Evolutionary conservation across 1,140 invertebrate genomes (phyloP).

Genomic region (Harlomillsia oculata): DNA sequence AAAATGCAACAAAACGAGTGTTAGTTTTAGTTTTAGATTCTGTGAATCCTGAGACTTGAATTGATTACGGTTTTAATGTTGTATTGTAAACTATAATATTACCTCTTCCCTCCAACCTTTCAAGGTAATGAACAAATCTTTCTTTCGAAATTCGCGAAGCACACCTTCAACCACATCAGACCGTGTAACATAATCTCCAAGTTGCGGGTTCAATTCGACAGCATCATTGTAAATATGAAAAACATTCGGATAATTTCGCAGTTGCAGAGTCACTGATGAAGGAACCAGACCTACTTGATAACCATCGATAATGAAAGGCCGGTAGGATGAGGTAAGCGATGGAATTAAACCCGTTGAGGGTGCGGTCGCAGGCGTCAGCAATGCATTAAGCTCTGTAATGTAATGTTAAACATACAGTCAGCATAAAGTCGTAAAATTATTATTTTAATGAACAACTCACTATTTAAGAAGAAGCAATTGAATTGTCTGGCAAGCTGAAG

Average conservation of each 20-base stretch:
- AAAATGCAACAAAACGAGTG: no score
- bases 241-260: slow-evolving; percentile 67
- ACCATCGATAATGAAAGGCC: slow-evolving; percentile 72
- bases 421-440: no score
- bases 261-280: slow-evolving; percentile 65
- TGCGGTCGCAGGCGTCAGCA: no score
- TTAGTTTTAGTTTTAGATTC: no score
- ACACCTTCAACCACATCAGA: slow-evolving; percentile 68
- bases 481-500: slow-evolving; percentile 26
- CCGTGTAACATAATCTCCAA: slow-evolving; percentile 68
- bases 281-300: slow-evolving; percentile 77
- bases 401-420: no score
- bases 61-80: no score
- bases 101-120: slow-evolving; percentile 86
- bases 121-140: slow-evolving; percentile 57
- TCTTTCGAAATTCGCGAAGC: slow-evolving; percentile 57
- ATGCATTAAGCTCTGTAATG: no score
- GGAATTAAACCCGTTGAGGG: no score
- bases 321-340: no score
- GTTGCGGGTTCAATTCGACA: slow-evolving; percentile 72
- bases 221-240: slow-evolving; percentile 59
- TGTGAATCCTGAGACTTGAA: no score
- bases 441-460: slow-evolving; percentile 10
- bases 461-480: slow-evolving; percentile 31
- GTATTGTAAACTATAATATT: no score